Conservation (phyloP, 2,888 invertebrate species). For the Morpho helenor region DNA sequence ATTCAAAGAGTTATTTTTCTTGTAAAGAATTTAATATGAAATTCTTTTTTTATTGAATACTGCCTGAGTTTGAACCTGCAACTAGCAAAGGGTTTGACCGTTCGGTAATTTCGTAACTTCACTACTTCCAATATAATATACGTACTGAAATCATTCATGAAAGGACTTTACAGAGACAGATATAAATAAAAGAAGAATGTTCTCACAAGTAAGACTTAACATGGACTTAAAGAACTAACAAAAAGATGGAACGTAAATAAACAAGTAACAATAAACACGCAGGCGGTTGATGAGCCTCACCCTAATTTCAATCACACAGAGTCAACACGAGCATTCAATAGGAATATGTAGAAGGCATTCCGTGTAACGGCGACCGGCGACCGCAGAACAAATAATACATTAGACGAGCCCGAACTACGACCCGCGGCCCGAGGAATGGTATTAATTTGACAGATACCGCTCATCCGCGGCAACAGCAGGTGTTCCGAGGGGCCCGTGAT, state of each 20-base stretch:
- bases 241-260: background rate
- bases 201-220: no score
- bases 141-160: no score
- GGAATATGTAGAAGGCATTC: conserved; percentile 29
- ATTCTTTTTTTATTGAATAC: no score
- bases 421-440: conserved; percentile 33
- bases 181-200: no score
- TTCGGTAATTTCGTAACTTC: no score
- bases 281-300: conserved; percentile 15
- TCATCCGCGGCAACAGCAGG: conserved; percentile 66
- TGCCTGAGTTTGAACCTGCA: no score
- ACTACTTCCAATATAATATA: no score
- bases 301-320: conserved; percentile 24
- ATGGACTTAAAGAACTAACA: no score
- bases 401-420: conserved; percentile 39
- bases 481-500: conserved; percentile 72
- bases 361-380: conserved; percentile 12
- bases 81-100: no score
- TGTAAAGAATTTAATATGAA: no score
- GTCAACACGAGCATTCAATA: conserved; percentile 20
- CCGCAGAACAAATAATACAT: conserved; percentile 43
- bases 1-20: no score
- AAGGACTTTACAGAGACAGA: no score
- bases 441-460: conserved; percentile 66
- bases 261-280: conserved; percentile 9